Percentiles rank a stretch among this genome's conserved stretches.
Evolutionary conservation across 2,888 invertebrate species (phyloP).

Genomic region (Acanthosepion esculentum): DNA sequence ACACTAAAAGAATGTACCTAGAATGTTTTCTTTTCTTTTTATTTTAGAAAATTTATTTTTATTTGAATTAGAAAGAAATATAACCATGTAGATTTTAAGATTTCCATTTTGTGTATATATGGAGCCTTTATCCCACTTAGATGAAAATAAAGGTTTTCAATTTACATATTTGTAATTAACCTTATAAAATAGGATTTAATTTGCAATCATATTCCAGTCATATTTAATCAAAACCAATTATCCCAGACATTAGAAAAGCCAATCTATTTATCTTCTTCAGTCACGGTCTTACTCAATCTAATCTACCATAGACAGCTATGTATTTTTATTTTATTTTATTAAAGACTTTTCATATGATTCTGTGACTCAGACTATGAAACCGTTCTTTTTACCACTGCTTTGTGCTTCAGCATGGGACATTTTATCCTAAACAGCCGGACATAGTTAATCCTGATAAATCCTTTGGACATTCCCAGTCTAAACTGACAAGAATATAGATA

Average conservation of each 20-base stretch:
- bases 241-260: neutral
- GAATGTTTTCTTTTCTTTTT: too few species aligned
- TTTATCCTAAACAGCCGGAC: slow-evolving; percentile 9
- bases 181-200: neutral
- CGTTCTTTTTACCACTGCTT: neutral
- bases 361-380: neutral
- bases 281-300: neutral
- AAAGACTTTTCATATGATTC: neutral
- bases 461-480: neutral
- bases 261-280: neutral
- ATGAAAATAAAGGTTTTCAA: neutral
- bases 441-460: slow-evolving; percentile 9
- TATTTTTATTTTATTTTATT: neutral
- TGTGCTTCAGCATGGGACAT: neutral
- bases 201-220: neutral
- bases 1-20: too few species aligned
- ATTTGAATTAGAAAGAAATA: too few species aligned
- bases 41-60: too few species aligned
- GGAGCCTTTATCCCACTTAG: neutral
- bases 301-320: neutral
- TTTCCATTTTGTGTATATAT: neutral
- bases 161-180: neutral
- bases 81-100: too few species aligned
- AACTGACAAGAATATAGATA: slow-evolving; percentile 33
- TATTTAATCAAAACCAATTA: neutral